phyloP scores from a whole-genome alignment of 2,888 invertebrate species.

The Siphlonurus alternatus region DNA sequence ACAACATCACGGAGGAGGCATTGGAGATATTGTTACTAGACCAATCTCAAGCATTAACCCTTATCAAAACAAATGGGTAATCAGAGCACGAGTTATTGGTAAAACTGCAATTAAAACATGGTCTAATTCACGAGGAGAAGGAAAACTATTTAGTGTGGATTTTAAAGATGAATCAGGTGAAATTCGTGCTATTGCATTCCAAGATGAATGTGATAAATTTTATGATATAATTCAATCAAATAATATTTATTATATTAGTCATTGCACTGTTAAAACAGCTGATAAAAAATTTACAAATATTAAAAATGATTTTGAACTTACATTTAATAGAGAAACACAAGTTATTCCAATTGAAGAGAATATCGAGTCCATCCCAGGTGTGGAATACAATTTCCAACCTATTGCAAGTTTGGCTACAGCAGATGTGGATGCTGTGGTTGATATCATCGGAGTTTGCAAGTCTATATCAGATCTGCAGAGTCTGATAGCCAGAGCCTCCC shows the following conservation, averaged over 20 bases:
- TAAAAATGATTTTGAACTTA: constrained; percentile 94
- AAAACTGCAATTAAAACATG: constrained; percentile 70
- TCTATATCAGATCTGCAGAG: constrained; percentile 48
- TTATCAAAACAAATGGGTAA: constrained; percentile 92
- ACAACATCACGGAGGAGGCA: not conserved
- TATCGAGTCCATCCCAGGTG: constrained; percentile 46
- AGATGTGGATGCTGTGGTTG: constrained; percentile 49
- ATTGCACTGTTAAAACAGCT: constrained; percentile 74
- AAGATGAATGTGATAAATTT: constrained; percentile 33
- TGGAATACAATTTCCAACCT: constrained; percentile 59
- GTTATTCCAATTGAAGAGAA: constrained; percentile 35
- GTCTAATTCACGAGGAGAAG: constrained; percentile 86
- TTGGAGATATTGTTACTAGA: constrained; percentile 27
- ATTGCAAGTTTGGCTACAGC: constrained; percentile 54
- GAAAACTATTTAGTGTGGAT: constrained; percentile 84
- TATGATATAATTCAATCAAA: constrained; percentile 35
- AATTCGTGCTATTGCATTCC: constrained; percentile 82
- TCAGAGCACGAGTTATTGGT: constrained; percentile 72
- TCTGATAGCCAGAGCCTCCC: constrained; percentile 53
- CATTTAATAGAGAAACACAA: constrained; percentile 57
- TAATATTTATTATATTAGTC: constrained; percentile 74
- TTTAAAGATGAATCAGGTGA: constrained; percentile 89
- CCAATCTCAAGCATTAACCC: constrained; percentile 80
- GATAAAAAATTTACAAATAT: constrained; percentile 74
- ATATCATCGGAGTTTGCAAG: constrained; percentile 80